Base-by-base conservation (phyloP, 1,140 invertebrate genomes). In the Hirudo medicinalis region DNA sequence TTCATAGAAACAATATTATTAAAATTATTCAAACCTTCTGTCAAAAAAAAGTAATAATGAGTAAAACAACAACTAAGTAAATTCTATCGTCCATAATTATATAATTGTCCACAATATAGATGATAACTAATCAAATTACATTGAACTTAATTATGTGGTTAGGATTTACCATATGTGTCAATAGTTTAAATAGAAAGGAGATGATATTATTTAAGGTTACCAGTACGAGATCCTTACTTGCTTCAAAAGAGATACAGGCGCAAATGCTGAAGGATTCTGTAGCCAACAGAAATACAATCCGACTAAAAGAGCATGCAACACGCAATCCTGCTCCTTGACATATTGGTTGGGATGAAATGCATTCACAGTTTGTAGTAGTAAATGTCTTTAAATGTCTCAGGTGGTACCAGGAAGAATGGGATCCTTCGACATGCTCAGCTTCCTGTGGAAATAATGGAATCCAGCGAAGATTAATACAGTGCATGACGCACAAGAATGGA, bases 301-400 rank as follows among this genome's bases (percentile, higher is more conserved):
- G 20, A 57, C 36, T 19, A 72, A 29, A 20, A 32, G 60, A 63
- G 60, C 60, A 3, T 72, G 71, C 63, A 66, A 72, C 71, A 68
- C 54, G 9, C 71, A 54, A 0, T 32, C 25, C 13, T 72, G 71
- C 63, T 25, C 27, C 27, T 40, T 40, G 20, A 25, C 13, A 9
- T 25, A 63, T 63, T 63, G 29, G 57, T 27, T 32, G 9, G 29
- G 57, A 63, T 9, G 29, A 63, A 32, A 63, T 20, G 22, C 3
- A 4, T 25, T 63, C 22, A 17, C 29, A 63, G 57, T 32, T 63
- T 27, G 11, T 20, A 63, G 57, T 63, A 63, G 57, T 27, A 25
- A 63, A 63, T 49, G 43, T 49, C 11, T 49, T 49, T 49, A 49
- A 32, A 25, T 63, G 22, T 63, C 20, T 63, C 11, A 68, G 67